These are phyloP conservation scores for Pyrochroa serraticornis DNA, from an alignment of 2,888 invertebrate species.

Conservation along the genomic window DNA sequence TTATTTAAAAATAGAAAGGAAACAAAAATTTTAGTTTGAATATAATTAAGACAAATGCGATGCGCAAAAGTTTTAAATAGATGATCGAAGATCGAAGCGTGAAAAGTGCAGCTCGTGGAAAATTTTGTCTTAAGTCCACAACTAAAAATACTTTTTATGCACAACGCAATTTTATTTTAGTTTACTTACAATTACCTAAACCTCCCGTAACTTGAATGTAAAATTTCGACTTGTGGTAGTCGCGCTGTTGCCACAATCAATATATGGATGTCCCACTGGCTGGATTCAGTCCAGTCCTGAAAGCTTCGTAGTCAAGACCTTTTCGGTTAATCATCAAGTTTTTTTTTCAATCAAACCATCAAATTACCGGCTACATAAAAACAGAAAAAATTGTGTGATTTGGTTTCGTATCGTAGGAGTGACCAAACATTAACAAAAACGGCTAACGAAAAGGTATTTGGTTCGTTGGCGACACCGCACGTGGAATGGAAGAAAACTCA, in stretches of 20 bases:
- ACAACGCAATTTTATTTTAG: no score
- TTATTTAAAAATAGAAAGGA: no score
- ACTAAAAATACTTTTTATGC: no score
- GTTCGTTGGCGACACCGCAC: constrained; percentile 19
- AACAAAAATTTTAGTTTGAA: no score
- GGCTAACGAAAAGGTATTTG: constrained; percentile 21
- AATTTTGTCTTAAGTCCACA: no score
- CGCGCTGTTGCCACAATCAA: constrained; percentile 6
- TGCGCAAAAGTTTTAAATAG: no score
- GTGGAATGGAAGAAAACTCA: constrained; percentile 32
- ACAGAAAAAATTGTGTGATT: not conserved
- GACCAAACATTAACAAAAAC: constrained; percentile 22
- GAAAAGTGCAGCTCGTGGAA: no score
- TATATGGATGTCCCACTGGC: constrained; percentile 2
- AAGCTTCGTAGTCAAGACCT: constrained; percentile 5
- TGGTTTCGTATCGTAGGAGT: not conserved
- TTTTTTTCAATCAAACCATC: not conserved
- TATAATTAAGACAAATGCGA: no score
- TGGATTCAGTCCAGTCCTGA: constrained; percentile 15
- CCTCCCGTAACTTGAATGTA: not conserved
- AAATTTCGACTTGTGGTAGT: constrained; percentile 1
- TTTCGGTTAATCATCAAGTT: constrained; percentile 1
- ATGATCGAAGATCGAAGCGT: no score
- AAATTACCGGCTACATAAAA: no score
- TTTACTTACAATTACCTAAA: not conserved